Base-by-base conservation (phyloP, 2,888 invertebrate genomes). In the Callyntrura guangdongensis region DNA sequence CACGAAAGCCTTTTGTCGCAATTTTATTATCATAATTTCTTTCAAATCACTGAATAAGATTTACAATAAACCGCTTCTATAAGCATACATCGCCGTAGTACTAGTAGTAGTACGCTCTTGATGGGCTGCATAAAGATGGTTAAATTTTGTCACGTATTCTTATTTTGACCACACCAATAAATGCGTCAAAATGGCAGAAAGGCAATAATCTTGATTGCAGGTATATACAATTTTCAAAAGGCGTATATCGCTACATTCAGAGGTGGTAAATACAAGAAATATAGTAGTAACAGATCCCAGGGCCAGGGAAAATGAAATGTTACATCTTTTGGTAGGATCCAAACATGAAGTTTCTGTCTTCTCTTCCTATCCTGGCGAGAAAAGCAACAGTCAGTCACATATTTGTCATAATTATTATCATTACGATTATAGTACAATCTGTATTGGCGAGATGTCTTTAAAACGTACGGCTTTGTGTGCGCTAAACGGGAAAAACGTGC, bases 111-210 rank as follows among this genome's bases (percentile, higher is more conserved):
- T 79, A 17, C n/a, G 67, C 5, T 27, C 25, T 36, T 69, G 8
- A 22, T 14, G 11, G 9, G 2, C 36, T 53, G 45, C 20, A 20
- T 17, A 17, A 74, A 79, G 14, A 22, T 22, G 22, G 22, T 59
- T 27, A 53, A 61, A 61, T 83, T 89, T 89, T 89, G 89, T 89
- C 89, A 89, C 89, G 89, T 89, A 89, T 20, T 74, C 49, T 88
- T 25, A n/a, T 61, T 72, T 61, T 61, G 64, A 89, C 89, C 83
- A 83, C 89, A 20, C 84, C 47, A 79, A 53, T 56, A 53, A 79
- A 79, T 45, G 45, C 47, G 9, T 27, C 36, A 67, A 67, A 67
- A 45, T 72, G 72, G 72, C 47, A 72, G 1, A 22, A 17, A 64
- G 22, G 36, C 36, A 36, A 36, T 36, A 36, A 36, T 36, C 36